These are phyloP conservation scores for Pipistrellus pygmaeus DNA, from an alignment of 2,797 vertebrate genomes.

Conservation along the genomic window DNA sequence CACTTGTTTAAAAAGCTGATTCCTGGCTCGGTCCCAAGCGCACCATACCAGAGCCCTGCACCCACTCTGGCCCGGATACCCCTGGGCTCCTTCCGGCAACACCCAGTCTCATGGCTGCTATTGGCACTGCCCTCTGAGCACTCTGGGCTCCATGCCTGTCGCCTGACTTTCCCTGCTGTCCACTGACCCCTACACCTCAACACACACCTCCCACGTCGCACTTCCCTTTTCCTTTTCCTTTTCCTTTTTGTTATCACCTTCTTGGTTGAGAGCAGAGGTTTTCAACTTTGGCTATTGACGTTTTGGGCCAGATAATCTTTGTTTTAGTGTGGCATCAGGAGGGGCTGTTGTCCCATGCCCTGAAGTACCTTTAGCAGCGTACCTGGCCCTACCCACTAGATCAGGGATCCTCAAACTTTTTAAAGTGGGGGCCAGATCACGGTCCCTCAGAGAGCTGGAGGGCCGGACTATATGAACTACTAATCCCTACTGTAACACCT, in stretches of 20 bases:
- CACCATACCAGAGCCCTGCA: not conserved
- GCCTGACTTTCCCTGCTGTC: rapidly evolving
- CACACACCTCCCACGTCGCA: rapidly evolving
- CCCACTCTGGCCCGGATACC: not conserved
- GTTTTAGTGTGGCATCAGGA: not conserved
- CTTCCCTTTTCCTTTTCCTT: not conserved
- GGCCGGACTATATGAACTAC: too few species aligned
- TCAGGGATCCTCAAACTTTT: too few species aligned
- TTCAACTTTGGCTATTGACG: not conserved
- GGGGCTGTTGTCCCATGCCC: not conserved
- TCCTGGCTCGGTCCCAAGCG: not conserved
- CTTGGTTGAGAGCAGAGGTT: not conserved
- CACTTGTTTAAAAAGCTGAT: not conserved
- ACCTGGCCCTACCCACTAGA: not conserved
- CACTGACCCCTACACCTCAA: rapidly evolving
- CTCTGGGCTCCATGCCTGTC: not conserved
- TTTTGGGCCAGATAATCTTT: not conserved
- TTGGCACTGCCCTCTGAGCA: not conserved
- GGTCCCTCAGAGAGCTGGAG: too few species aligned
- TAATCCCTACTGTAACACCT: too few species aligned
- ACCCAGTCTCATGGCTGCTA: not conserved
- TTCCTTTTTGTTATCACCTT: not conserved
- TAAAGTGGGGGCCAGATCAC: too few species aligned
- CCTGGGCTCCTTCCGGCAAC: not conserved
- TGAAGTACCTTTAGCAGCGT: not conserved